These are phyloP conservation scores for Phrynocephalus vlangalii DNA, from an alignment of 2,797 vertebrate genomes.

Conservation along the genomic window DNA sequence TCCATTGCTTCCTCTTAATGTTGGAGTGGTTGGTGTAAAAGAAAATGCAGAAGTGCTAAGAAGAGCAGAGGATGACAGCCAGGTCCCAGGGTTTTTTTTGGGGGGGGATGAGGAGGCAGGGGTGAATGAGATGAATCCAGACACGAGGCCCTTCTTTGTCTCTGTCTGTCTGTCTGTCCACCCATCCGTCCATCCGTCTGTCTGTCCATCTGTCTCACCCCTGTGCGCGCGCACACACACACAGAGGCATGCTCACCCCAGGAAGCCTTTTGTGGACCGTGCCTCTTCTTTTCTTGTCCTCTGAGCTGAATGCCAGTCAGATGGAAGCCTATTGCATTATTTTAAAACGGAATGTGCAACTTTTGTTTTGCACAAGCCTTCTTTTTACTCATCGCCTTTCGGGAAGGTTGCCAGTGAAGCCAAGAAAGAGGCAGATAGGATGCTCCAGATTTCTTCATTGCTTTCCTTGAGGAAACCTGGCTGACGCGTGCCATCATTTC, in stretches of 20 bases:
- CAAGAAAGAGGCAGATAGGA: rapidly evolving
- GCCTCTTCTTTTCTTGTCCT: background rate
- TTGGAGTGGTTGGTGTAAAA: background rate
- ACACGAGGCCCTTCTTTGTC: no score
- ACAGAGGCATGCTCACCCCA: background rate
- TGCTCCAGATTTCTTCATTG: rapidly evolving
- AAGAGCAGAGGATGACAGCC: background rate
- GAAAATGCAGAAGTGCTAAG: background rate
- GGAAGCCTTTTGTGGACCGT: no score
- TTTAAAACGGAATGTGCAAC: background rate
- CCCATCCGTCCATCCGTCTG: no score
- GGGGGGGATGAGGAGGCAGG: no score
- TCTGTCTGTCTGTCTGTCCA: no score
- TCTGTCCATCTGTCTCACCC: background rate
- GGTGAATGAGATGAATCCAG: no score
- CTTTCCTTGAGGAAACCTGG: background rate
- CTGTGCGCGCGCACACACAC: background rate
- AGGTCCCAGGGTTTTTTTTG: no score
- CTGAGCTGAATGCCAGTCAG: background rate
- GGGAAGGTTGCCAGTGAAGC: background rate
- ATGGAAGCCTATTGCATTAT: background rate
- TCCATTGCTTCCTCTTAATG: background rate
- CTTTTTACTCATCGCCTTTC: background rate
- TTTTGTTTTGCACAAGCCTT: background rate
- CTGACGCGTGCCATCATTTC: background rate